These are phyloP conservation scores for Percopsis transmontana DNA, from an alignment of 2,113 vertebrate genomes.

Conservation along the genomic window DNA sequence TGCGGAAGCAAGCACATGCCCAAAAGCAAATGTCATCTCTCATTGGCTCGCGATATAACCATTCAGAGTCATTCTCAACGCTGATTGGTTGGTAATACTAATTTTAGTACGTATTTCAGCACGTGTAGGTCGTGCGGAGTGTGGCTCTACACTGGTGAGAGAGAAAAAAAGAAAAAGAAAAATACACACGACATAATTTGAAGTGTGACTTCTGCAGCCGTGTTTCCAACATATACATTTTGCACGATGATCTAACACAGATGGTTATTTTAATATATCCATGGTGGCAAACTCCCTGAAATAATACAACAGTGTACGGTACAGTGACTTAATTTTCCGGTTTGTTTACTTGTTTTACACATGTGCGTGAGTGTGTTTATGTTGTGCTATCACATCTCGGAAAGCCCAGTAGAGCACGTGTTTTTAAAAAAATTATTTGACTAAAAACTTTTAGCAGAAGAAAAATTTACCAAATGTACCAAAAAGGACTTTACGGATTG, in stretches of 20 bases:
- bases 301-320: neutral
- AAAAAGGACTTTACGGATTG: no score
- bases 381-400: neutral
- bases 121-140: conserved; percentile 69
- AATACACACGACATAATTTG: conserved; percentile 33
- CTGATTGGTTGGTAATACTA: conserved; percentile 49
- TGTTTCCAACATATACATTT: neutral
- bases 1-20: conserved; percentile 29
- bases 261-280: no score
- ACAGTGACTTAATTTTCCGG: neutral
- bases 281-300: no score
- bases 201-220: neutral
- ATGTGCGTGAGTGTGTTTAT: no score
- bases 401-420: neutral
- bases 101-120: conserved; percentile 24
- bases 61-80: conserved; percentile 20
- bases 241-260: no score
- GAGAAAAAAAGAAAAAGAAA: neutral
- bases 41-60: conserved; percentile 48
- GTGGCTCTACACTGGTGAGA: conserved; percentile 27
- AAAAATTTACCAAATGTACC: no score
- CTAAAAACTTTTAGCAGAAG: no score
- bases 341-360: no score
- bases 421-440: no score
- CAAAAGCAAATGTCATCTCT: rapidly evolving